phyloP scores from a whole-genome alignment of 1,140 invertebrate species.

The Brachystomella parvula region DNA sequence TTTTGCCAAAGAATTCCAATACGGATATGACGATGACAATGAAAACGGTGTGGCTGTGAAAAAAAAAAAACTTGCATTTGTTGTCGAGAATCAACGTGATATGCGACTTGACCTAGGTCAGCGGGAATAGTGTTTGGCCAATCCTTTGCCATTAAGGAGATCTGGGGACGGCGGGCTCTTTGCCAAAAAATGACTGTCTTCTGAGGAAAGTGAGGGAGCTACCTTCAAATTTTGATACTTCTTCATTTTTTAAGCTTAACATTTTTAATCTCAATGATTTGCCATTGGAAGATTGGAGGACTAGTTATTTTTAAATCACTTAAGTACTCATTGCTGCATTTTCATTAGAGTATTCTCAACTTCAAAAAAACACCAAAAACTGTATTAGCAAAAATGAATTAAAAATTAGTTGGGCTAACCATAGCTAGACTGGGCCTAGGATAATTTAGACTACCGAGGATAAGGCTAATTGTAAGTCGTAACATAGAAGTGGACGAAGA shows the following conservation, averaged over 20 bases:
- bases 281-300: neutral
- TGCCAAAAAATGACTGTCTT: too few relatives aligned
- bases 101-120: too few relatives aligned
- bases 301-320: neutral
- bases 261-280: neutral
- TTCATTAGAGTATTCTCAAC: neutral
- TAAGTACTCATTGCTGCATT: neutral
- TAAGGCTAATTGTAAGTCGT: slow-evolving; percentile 54
- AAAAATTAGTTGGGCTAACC: neutral
- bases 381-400: neutral
- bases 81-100: too few relatives aligned
- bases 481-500: slow-evolving; percentile 86
- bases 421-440: neutral
- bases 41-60: too few relatives aligned
- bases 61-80: too few relatives aligned
- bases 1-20: too few relatives aligned
- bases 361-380: neutral
- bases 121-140: too few relatives aligned
- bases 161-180: too few relatives aligned
- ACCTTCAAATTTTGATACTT: neutral
- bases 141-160: too few relatives aligned
- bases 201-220: too few relatives aligned
- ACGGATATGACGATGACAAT: too few relatives aligned
- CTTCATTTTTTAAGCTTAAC: neutral
- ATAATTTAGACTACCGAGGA: neutral